Evolutionary conservation across 2,797 vertebrate species (phyloP), one percentile per base, ranked within the genome.

Genomic region (Sebastes elongatus): DNA sequence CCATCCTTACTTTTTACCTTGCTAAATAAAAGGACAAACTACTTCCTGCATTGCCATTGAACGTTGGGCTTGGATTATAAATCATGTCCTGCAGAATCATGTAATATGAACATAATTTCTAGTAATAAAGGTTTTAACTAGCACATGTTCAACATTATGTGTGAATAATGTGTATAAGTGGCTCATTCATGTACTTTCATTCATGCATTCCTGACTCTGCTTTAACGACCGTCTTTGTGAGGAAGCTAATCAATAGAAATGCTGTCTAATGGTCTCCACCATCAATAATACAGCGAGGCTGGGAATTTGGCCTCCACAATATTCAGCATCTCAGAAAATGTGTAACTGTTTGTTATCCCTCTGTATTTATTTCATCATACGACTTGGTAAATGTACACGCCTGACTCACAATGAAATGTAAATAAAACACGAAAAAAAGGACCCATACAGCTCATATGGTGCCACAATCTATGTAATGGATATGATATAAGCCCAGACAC

Each of bases 281-380:
- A 94, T 94, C 80, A 94, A 94, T 95, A 94, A 94, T 93, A 81
- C 57, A 94, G 80, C 20, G 64, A 78, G 70, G 46, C 68, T 55
- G 72, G 74, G 25, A 80, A 65, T 60, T 74, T 64, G 10, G 80
- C 42, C 64, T 76, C 57, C 16, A 63, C 67, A 76, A 81, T 52
- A 71, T 75, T 57, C 71, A 74, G 80, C 64, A 49, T 78, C 75
- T 59, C 27, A 71, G 42, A 64, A 33, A 73, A 49, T 64, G 27
- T 81, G 42, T 14, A 23, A 59, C 32, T 53, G 42, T 74, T 76
- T 85, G 80, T 71, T 77, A 86, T 59, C 35, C 14, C 38, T 67
- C 32, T 81, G 76, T 74, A 70, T 85, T 71, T 83, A 79, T 80
- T 82, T 71, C 63, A 74, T 64, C 38, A 32, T 9, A 42, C n/a